Evolutionary conservation across 2,113 vertebrate genomes (phyloP).

Genomic region (Struthio camelus): DNA sequence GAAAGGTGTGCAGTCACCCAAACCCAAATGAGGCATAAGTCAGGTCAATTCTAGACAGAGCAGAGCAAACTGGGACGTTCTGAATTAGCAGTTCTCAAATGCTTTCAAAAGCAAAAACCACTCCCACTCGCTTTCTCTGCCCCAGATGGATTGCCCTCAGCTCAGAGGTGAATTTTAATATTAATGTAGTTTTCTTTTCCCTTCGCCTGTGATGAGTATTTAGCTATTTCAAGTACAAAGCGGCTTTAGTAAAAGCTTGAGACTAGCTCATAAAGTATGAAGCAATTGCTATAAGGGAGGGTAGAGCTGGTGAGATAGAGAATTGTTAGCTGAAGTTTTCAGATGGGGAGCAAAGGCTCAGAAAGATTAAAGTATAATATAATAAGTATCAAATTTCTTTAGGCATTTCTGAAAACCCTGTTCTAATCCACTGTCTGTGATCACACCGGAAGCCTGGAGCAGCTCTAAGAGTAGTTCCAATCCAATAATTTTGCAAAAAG

Average conservation of each 20-base stretch:
- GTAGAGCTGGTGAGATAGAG: not conserved
- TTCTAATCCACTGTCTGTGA: not conserved
- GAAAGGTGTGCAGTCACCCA: not conserved
- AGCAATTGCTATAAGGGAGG: not conserved
- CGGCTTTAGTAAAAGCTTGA: not conserved
- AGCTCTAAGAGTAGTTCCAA: not conserved
- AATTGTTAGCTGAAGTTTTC: not conserved
- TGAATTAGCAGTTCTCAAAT: not conserved
- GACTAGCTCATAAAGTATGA: not conserved
- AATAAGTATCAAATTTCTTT: not conserved
- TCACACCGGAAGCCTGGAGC: not conserved
- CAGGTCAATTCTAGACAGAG: not conserved
- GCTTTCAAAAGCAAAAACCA: not conserved
- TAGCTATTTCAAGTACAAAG: not conserved
- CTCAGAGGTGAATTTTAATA: not conserved
- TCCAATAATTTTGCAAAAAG: not conserved
- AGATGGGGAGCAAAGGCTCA: not conserved
- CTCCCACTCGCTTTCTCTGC: not conserved
- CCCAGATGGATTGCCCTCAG: not conserved
- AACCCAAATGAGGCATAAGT: not conserved
- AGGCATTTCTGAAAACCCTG: not conserved
- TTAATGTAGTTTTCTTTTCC: not conserved
- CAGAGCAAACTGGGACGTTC: not conserved
- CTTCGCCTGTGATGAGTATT: rapidly evolving
- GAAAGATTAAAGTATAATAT: not conserved